These are phyloP conservation scores for Drosophila ezoana DNA, from an alignment of 2,888 invertebrate genomes.

Conservation along the genomic window DNA sequence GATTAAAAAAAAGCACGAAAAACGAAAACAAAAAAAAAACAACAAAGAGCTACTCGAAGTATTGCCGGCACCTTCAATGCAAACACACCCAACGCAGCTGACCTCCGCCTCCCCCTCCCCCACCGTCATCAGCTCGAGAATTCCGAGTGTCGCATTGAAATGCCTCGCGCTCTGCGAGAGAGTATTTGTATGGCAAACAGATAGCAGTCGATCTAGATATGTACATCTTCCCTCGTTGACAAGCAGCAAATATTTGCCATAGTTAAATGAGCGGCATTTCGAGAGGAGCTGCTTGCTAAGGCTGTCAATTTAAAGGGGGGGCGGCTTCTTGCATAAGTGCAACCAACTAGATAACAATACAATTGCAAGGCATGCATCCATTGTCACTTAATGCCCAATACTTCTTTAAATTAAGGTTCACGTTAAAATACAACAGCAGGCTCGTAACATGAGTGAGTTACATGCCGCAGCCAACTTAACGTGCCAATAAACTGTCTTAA, in stretches of 20 bases:
- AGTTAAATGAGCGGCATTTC: constrained; percentile 2
- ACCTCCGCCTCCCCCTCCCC: constrained; percentile 53
- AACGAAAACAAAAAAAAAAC: not conserved
- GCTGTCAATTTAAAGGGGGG: constrained; percentile 4
- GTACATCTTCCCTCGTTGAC: constrained; percentile 18
- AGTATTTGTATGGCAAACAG: constrained; percentile 28
- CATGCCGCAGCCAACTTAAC: too few relatives aligned
- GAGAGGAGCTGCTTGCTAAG: constrained; percentile 14
- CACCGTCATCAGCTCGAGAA: constrained; percentile 9
- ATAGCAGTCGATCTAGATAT: constrained; percentile 38
- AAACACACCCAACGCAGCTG: constrained; percentile 53
- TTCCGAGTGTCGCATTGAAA: constrained; percentile 23
- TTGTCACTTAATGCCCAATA: too few relatives aligned
- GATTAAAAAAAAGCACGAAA: constrained; percentile 8
- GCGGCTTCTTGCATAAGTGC: not conserved
- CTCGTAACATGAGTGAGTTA: too few relatives aligned
- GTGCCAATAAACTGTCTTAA: not conserved
- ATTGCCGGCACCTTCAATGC: constrained; percentile 46
- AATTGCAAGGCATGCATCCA: too few relatives aligned
- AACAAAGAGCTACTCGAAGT: constrained; percentile 13
- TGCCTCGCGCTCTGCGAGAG: constrained; percentile 16
- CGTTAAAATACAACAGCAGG: too few relatives aligned
- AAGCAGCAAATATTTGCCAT: constrained; percentile 18
- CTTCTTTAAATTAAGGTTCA: too few relatives aligned
- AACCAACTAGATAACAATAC: not conserved